Base-by-base conservation (phyloP, 2,113 vertebrate genomes). In the Telmatochromis bifrenatus region DNA sequence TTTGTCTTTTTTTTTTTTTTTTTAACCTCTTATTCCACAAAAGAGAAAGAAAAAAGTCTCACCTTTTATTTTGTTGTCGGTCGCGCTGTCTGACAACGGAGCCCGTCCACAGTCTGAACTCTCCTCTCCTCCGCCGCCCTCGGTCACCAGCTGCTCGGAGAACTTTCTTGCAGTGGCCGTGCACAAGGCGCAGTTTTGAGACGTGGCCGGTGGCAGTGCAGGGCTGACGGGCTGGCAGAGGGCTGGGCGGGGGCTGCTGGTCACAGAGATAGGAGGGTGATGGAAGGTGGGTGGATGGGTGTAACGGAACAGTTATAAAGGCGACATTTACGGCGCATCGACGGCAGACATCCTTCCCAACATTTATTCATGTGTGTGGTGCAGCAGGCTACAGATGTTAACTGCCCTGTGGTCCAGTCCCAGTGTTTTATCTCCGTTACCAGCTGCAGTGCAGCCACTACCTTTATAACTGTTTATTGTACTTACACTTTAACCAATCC, bases 191-290 rank as follows among this genome's bases (percentile, higher is more conserved):
- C 15, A 39, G 58, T 54, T 19, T 31, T 89, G 88, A 91, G 89
- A 94, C 93, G 89, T 94, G 92, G 90, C 89, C 90, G 60, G 81
- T 1, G 68, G 79, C 60, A 15, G 54, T 8, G 23, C 81, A 5
- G 54, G 10, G 56, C 21, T 45, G 39, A 26, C 8, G 45, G 33
- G 12, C 26, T 17, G 73, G 62, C 79, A 45, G 65, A 6, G 19
- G 84, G 58, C 11, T 17, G 87, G 91, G 26, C 56, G 39, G 53
- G 65, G 77, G 87, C 28, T 65, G 84, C 31, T 47, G 79, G 45
- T 51, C 26, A 45, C 15, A 45, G 9, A 45, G 21, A 26, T 5
- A 21, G 35, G 54, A 11, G 9, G 65, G 85, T 26, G 79, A 17
- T 42, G 37, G 6, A 35, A n/a, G 79, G 56, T 23, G 37, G 58